phyloP scores from a whole-genome alignment of 2,888 invertebrate genomes.

The Ophioninae sp. region DNA sequence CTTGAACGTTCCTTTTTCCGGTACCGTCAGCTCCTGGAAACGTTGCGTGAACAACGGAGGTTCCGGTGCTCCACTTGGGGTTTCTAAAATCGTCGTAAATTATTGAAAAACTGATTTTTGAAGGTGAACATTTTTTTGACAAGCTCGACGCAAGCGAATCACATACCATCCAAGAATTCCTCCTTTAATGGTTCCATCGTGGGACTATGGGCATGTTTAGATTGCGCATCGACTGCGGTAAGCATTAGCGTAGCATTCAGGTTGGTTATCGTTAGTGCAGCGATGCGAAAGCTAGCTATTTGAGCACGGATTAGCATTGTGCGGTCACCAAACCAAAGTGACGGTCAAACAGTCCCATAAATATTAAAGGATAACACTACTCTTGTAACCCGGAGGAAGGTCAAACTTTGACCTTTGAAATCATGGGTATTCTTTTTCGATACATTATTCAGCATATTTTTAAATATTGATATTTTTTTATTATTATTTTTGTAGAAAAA shows the following conservation, averaged over 20 bases:
- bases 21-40: conserved; percentile 92
- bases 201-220: conserved; percentile 65
- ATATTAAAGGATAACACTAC: background rate
- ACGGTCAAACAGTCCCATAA: no score
- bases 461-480: no score
- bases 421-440: no score
- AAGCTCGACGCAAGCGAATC: conserved; percentile 12
- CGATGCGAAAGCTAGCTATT: background rate
- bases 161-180: conserved; percentile 61
- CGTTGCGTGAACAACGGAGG: conserved; percentile 94
- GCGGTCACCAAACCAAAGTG: background rate
- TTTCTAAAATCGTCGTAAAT: conserved; percentile 82
- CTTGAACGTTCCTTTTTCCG: conserved; percentile 89
- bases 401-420: no score
- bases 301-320: background rate
- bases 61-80: conserved; percentile 88
- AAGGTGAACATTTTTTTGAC: background rate
- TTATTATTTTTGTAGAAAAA: no score
- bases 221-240: conserved; percentile 69
- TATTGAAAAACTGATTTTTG: background rate
- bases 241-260: conserved; percentile 56
- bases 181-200: conserved; percentile 70
- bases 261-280: conserved; percentile 34
- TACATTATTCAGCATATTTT: no score
- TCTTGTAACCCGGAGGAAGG: no score